Evolutionary conservation across 2,888 invertebrate genomes (phyloP).

Genomic region (Sycophila texana): DNA sequence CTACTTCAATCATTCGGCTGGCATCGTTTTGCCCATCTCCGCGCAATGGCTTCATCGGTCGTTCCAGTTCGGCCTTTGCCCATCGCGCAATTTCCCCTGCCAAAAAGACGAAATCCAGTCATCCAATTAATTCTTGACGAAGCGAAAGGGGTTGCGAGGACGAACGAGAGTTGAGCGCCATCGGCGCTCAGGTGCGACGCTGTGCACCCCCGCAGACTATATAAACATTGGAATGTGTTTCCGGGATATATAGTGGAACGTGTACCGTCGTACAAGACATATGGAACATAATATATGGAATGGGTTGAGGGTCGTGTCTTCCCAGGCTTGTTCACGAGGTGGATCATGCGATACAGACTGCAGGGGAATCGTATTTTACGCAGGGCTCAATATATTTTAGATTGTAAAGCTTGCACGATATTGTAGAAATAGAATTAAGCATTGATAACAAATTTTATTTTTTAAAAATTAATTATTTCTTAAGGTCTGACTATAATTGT

Average conservation of each 20-base stretch:
- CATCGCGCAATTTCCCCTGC: constrained; percentile 23
- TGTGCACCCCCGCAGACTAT: constrained; percentile 15
- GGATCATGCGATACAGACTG: too few species aligned
- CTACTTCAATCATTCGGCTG: neutral
- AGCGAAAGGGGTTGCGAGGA: neutral
- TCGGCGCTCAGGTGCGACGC: constrained; percentile 11
- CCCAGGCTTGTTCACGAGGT: too few species aligned
- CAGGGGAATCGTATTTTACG: too few species aligned
- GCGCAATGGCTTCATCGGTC: constrained; percentile 46
- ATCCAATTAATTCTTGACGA: constrained; percentile 59
- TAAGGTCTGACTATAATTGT: too few species aligned
- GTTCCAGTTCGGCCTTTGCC: constrained; percentile 29
- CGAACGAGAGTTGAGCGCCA: neutral
- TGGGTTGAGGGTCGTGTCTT: neutral
- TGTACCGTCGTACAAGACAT: constrained; percentile 1
- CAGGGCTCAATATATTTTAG: too few species aligned
- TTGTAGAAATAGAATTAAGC: too few species aligned
- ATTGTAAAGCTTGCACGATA: too few species aligned
- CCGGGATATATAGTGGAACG: neutral
- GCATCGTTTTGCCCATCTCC: neutral
- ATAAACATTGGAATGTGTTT: constrained; percentile 35
- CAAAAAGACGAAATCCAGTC: constrained; percentile 59
- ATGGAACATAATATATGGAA: constrained; percentile 25
- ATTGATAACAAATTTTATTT: too few species aligned
- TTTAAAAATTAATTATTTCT: too few species aligned